Percentiles rank a stretch among this genome's conserved stretches.
Evolutionary conservation across 2,113 vertebrate genomes (phyloP).

Genomic region (Rhinoderma darwinii): DNA sequence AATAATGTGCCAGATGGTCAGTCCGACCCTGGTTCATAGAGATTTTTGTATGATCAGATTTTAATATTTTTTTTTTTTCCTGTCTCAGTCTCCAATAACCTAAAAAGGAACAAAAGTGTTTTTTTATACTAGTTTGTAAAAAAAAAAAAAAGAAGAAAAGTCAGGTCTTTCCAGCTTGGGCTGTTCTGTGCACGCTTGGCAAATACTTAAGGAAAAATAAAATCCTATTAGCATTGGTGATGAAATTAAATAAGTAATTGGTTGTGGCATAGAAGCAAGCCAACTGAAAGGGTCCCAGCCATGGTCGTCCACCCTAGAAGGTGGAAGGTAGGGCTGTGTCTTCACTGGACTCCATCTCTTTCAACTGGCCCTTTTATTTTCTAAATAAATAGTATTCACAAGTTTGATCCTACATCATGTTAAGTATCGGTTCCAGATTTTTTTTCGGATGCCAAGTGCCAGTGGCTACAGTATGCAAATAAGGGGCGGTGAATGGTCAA

Average conservation of each 20-base stretch:
- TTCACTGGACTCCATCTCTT: slow-evolving; percentile 8
- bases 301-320: not conserved
- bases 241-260: slow-evolving; percentile 34
- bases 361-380: not conserved
- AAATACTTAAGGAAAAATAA: slow-evolving; percentile 26
- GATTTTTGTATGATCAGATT: not conserved
- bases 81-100: not conserved
- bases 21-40: too few relatives aligned
- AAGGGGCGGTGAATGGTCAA: not conserved
- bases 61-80: not conserved
- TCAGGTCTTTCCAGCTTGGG: slow-evolving; percentile 5
- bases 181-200: slow-evolving; percentile 30
- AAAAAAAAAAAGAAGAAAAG: not conserved
- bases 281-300: not conserved
- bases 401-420: not conserved
- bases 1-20: too few relatives aligned
- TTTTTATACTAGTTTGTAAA: not conserved
- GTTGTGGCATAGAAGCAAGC: slow-evolving; percentile 7
- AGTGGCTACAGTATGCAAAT: not conserved
- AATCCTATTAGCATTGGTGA: slow-evolving; percentile 21
- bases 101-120: not conserved
- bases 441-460: not conserved
- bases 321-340: not conserved
- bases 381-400: not conserved
- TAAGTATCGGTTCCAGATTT: not conserved